Conservation (phyloP, 1,140 invertebrate genomes). For the Oryctes rhinoceros region DNA sequence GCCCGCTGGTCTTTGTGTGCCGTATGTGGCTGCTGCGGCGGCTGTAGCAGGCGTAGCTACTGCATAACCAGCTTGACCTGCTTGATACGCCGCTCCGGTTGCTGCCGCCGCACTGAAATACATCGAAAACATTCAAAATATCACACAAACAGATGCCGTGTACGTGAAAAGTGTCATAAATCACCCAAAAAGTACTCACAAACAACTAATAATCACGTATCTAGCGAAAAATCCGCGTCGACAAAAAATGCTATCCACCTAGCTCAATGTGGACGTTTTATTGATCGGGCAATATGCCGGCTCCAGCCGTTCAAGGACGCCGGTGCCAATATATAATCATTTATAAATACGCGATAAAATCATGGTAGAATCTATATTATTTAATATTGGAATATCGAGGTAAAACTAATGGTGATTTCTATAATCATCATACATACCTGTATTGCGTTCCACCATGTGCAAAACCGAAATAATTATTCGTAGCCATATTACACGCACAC, state of each 20-base stretch:
- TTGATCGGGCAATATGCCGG: conserved; percentile 54
- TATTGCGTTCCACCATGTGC: conserved; percentile 90
- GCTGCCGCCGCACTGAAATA: conserved; percentile 58
- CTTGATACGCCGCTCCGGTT: conserved; percentile 78
- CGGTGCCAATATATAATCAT: conserved; percentile 42
- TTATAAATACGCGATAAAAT: not conserved
- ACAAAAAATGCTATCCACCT: conserved; percentile 54
- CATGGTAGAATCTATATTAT: not conserved
- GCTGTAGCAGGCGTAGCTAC: conserved; percentile 82
- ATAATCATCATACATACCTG: conserved; percentile 69
- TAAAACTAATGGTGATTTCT: not conserved
- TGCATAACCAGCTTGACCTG: conserved; percentile 81
- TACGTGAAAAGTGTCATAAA: conserved; percentile 25
- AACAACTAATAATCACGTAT: conserved; percentile 6
- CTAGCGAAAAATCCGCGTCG: conserved; percentile 17
- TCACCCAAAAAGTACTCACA: conserved; percentile 33
- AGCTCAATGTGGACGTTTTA: conserved; percentile 39
- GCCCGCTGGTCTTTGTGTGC: conserved; percentile 77
- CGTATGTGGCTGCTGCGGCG: conserved; percentile 79
- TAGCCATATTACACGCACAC: conserved; percentile 71
- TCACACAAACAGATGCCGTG: conserved; percentile 12
- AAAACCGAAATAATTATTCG: conserved; percentile 94
- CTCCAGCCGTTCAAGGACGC: conserved; percentile 57
- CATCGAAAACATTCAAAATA: conserved; percentile 38
- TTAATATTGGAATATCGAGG: not conserved